Evolutionary conservation across 2,888 invertebrate species (phyloP), one percentile per base, ranked within the genome.

Genomic region (Pristionchus entomophagus): DNA sequence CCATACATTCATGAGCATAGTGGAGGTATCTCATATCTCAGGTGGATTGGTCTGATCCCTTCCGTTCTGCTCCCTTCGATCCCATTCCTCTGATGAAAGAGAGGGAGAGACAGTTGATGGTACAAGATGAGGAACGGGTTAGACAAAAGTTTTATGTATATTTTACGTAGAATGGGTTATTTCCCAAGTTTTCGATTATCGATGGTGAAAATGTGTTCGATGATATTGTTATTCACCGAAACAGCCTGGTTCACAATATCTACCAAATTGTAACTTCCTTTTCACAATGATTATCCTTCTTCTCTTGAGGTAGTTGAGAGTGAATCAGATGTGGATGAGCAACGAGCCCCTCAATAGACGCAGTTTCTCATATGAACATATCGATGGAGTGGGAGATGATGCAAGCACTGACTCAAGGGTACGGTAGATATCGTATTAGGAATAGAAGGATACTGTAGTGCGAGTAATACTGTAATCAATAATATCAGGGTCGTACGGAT

Each of bases 61-160:
- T 94, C 89, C 93, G 94, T 65, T 94, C 94, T 86, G 94, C 94
- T 51, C 94, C 94, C 17, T 94, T 94, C 89, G 94, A 94, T 88
- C 94, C 87, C 14, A 19, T 65, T 83, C 83, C 83, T n/a, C 32
- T 73, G 41, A 56, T 73, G 84, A 84, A 84, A 22, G 81, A 81
- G 14, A 81, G 81, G 10, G 81, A 81, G 22, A 53, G 56, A 38
- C 45, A 41, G 19, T 17, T 26, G 45, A 41, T 81, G 35, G 26
- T 3, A 6, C 45, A 19, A 3, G 81, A 81, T n/a, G 53, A 81
- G 26, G 56, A 78, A 49, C 32, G 29, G 78, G 78, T 49, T n/a
- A 73, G n/a, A n/a, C n/a, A n/a, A n/a, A n/a, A n/a, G n/a, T n/a
- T n/a, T n/a, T n/a, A n/a, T n/a, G n/a, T n/a, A n/a, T n/a, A n/a